phyloP scores from a whole-genome alignment of 2,113 vertebrate species.

The Neofelis nebulosa region DNA sequence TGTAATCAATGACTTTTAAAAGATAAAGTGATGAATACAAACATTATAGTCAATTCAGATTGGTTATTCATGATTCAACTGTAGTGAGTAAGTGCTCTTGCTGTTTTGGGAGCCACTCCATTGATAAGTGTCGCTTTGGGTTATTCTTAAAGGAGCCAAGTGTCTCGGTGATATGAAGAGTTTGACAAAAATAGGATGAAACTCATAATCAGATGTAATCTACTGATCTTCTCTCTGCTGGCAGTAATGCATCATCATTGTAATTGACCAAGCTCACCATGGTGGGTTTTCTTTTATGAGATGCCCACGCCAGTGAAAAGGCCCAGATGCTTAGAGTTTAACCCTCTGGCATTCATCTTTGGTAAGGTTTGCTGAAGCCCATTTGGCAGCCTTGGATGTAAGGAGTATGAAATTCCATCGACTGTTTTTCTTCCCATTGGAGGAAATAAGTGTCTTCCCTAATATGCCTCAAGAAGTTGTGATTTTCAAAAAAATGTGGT shows the following conservation, averaged over 20 bases:
- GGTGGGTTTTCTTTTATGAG: background rate
- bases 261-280: background rate
- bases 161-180: background rate
- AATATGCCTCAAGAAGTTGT: background rate
- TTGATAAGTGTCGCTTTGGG: background rate
- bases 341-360: conserved; percentile 6
- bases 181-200: background rate
- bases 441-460: background rate
- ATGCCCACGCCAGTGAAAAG: background rate
- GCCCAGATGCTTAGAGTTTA: background rate
- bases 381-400: background rate
- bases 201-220: background rate
- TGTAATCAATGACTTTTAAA: background rate
- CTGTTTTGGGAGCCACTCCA: background rate
- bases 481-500: background rate
- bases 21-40: background rate
- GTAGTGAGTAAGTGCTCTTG: background rate
- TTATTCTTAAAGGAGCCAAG: background rate
- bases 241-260: background rate
- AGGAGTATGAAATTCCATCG: background rate
- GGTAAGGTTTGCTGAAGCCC: background rate
- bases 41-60: background rate
- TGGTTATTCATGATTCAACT: background rate
- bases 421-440: background rate
- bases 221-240: background rate